Percentiles rank a stretch among this genome's conserved stretches.
phyloP scores from a whole-genome alignment of 2,888 invertebrate species.

The Ceramica pisi region DNA sequence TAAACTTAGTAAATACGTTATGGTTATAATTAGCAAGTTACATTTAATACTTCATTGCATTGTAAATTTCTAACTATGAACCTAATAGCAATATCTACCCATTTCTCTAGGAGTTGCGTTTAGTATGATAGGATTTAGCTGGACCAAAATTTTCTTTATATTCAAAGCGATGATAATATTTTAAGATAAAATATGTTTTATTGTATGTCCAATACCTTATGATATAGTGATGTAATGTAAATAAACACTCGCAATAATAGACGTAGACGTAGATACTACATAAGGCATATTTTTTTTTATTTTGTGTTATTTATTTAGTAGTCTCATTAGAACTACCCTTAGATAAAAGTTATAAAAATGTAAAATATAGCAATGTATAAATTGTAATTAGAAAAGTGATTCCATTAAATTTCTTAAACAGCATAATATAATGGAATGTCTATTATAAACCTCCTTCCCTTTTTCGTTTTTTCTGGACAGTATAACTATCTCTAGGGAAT shows the following conservation, averaged over 20 bases:
- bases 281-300: constrained; percentile 79
- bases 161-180: constrained; percentile 82
- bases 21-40: constrained; percentile 73
- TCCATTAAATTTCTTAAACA: constrained; percentile 90
- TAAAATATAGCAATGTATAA: constrained; percentile 89
- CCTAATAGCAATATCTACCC: constrained; percentile 83
- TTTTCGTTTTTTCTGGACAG: neutral
- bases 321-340: constrained; percentile 79
- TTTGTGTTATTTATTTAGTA: constrained; percentile 87
- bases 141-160: constrained; percentile 90
- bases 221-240: constrained; percentile 77
- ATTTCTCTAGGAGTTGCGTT: constrained; percentile 86
- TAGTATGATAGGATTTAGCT: constrained; percentile 89
- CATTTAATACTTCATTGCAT: constrained; percentile 72
- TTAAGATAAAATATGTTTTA: constrained; percentile 80
- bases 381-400: constrained; percentile 89
- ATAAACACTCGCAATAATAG: constrained; percentile 89
- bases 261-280: constrained; percentile 80
- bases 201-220: constrained; percentile 84
- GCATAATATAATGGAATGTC: constrained; percentile 45
- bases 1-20: constrained; percentile 70
- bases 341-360: constrained; percentile 83
- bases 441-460: no score
- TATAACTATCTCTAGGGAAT: no score
- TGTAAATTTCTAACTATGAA: constrained; percentile 78